A percentile compares a stretch with the other conserved stretches of the same genome.
These are phyloP conservation scores for Melanotus villosus DNA, from an alignment of 2,888 invertebrate genomes.

Conservation along the genomic window DNA sequence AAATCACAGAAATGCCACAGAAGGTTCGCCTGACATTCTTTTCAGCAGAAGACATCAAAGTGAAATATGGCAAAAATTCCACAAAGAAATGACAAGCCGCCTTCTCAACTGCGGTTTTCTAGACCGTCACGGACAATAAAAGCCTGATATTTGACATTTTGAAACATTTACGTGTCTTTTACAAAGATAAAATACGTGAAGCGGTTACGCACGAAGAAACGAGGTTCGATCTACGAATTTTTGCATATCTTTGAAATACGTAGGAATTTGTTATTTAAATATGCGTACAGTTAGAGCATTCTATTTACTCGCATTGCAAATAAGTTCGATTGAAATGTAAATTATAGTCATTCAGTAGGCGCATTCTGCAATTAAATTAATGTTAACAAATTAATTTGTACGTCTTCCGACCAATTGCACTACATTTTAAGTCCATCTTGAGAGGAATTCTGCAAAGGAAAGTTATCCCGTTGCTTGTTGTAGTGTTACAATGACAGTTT, in stretches of 20 bases:
- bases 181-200: constrained; percentile 1
- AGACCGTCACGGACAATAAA: constrained; percentile 1
- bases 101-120: background rate
- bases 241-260: background rate
- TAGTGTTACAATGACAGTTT: no score
- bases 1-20: background rate
- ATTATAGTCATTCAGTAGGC: no score
- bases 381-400: no score
- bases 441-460: no score
- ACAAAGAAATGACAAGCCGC: constrained; percentile 2
- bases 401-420: no score
- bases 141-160: constrained; percentile 10
- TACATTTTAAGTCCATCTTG: no score
- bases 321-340: no score
- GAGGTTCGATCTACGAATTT: constrained; percentile 6
- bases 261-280: constrained; percentile 1
- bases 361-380: no score
- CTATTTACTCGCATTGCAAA: no score
- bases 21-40: no score
- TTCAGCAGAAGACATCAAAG: background rate
- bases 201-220: constrained; percentile 9
- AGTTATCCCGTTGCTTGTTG: no score
- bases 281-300: no score
- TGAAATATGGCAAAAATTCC: background rate
- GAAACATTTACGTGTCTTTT: constrained; percentile 5